Evolutionary conservation across 2,113 vertebrate species (phyloP), one percentile per base, ranked within the genome.

Genomic region (Smithornis capensis): DNA sequence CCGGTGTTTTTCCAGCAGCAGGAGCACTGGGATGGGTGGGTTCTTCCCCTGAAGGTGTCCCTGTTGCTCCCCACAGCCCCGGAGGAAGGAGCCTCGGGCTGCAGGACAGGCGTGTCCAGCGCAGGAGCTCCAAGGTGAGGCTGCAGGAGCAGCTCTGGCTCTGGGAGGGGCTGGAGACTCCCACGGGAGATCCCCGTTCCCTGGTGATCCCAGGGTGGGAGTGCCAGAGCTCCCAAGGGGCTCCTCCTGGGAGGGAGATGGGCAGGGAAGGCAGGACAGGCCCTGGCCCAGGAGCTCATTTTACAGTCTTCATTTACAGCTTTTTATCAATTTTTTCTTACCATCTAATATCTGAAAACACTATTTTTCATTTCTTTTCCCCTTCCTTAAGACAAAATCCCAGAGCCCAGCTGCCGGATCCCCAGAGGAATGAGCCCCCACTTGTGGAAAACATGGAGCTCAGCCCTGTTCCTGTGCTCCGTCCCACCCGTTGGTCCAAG

Each of bases 311-410:
- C 19, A 49, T 11, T 18, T 42, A 45, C 52, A 57, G 47, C 25
- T 6, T 33, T 53, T 35, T 11, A 12, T 1, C 6, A 2, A 1
- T 42, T 27, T 12, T n/a, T 75, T 9, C 23, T 53, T 9, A 16
- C 0, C 8, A 10, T 8, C 2, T 3, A 9, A 4, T 12, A 22
- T 25, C 22, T 5, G 3, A 18, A 50, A 64, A 5, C 29, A 33
- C 12, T 14, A 1, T 40, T 76, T 83, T 27, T 7, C 50, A 45
- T 53, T 65, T 33, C 42, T 50, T 52, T 23, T 23, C 4, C 62
- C 33, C 37, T 74, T 13, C 57, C 74, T 83, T 8, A 67, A 98
- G 98, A 96, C 85, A 4, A 98, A 97, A 74, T n/a, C 79, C 11
- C 91, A 82, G 33, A 93, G 94, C 71, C 71, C 96, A 35, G 87